phyloP scores from a whole-genome alignment of 2,797 vertebrate species.

The Setipinna tenuifilis region DNA sequence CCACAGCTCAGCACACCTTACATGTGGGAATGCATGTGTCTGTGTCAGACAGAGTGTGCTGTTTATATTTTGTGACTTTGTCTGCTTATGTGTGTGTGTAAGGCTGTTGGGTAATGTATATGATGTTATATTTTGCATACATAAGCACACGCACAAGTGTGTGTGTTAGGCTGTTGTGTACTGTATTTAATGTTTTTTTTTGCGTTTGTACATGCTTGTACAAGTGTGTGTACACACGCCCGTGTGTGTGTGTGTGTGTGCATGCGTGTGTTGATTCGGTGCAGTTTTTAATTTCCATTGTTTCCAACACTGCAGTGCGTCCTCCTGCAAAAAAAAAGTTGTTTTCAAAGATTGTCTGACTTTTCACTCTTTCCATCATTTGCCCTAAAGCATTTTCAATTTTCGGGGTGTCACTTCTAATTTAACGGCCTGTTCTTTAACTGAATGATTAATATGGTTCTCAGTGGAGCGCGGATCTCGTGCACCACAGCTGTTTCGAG shows the following conservation, averaged over 20 bases:
- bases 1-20: slow-evolving; percentile 48
- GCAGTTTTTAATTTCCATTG: background rate
- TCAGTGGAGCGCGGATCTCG: background rate
- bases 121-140: background rate
- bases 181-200: too few relatives aligned
- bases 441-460: slow-evolving; percentile 9
- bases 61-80: background rate
- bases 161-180: too few relatives aligned
- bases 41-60: background rate
- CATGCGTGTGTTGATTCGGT: background rate
- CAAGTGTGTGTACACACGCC: too few relatives aligned
- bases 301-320: slow-evolving; percentile 15
- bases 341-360: slow-evolving; percentile 15
- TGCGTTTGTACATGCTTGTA: too few relatives aligned
- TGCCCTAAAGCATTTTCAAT: slow-evolving; percentile 22
- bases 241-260: slow-evolving; percentile 31
- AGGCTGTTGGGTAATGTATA: background rate
- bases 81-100: background rate
- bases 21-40: slow-evolving; percentile 37
- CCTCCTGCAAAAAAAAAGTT: background rate
- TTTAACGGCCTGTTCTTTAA: slow-evolving; percentile 21
- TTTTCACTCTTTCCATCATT: slow-evolving; percentile 18
- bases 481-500: background rate
- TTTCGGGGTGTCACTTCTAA: slow-evolving; percentile 17
- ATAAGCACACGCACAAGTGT: too few relatives aligned